A percentile compares a stretch with the other conserved stretches of the same genome.
These are phyloP conservation scores for Onychostruthus taczanowskii DNA, from an alignment of 2,113 vertebrate genomes.

Conservation along the genomic window DNA sequence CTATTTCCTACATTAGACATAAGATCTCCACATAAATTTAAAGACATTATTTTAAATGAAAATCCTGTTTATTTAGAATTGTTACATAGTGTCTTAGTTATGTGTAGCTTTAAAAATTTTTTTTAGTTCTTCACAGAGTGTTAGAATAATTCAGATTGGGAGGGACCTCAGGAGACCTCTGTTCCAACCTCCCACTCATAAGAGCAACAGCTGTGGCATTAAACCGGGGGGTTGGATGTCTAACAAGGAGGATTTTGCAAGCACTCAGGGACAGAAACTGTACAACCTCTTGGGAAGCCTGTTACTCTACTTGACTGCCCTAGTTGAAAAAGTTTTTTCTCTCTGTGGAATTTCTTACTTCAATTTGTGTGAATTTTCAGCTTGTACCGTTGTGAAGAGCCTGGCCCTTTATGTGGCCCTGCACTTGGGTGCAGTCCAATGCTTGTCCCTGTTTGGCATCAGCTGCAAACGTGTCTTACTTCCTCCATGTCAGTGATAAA, in stretches of 20 bases:
- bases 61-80: not conserved
- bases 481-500: not conserved
- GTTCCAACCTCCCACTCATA: not conserved
- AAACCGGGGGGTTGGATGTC: not conserved
- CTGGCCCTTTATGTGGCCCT: not conserved
- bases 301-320: not conserved
- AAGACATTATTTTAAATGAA: not conserved
- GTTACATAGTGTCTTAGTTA: not conserved
- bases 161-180: not conserved
- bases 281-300: not conserved
- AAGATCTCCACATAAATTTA: not conserved
- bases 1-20: not conserved
- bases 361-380: not conserved
- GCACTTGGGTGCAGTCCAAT: not conserved
- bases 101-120: fast-evolving
- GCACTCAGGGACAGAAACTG: not conserved
- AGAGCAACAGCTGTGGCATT: not conserved
- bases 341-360: not conserved
- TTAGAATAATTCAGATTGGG: not conserved
- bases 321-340: not conserved
- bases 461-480: not conserved
- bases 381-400: not conserved
- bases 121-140: not conserved
- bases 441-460: not conserved
- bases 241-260: not conserved